These are phyloP conservation scores for Pegoplata infirma DNA, from an alignment of 2,888 invertebrate genomes.

Conservation along the genomic window DNA sequence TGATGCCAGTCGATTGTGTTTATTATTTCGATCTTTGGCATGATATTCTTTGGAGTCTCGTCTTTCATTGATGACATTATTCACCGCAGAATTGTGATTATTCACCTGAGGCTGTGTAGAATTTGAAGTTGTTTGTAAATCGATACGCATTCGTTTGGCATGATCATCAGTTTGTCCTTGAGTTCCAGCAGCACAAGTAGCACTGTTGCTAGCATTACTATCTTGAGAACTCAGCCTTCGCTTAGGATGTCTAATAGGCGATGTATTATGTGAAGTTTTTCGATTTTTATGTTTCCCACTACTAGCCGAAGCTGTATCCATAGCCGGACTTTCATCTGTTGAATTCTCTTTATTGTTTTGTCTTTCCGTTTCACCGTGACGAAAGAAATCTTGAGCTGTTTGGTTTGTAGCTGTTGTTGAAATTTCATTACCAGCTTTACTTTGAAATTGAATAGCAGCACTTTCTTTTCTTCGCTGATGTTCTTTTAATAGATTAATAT, in stretches of 20 bases:
- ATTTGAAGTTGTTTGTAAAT: conserved; percentile 74
- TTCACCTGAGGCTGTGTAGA: conserved; percentile 56
- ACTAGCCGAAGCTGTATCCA: conserved; percentile 45
- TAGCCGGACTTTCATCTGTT: conserved; percentile 54
- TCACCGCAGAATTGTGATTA: conserved; percentile 59
- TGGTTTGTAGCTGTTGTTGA: conserved; percentile 48
- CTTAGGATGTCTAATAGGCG: conserved; percentile 79
- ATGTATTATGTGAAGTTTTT: conserved; percentile 72
- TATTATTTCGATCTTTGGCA: conserved; percentile 48
- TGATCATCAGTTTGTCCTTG: conserved; percentile 69
- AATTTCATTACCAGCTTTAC: conserved; percentile 38
- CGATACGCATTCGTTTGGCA: conserved; percentile 74
- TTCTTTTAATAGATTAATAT: conserved; percentile 51
- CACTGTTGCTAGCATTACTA: conserved; percentile 73
- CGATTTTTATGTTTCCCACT: conserved; percentile 68
- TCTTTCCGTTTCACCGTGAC: conserved; percentile 65
- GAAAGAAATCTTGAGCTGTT: conserved; percentile 62
- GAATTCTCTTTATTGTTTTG: conserved; percentile 73
- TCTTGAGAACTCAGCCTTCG: conserved; percentile 89
- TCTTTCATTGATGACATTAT: conserved; percentile 63
- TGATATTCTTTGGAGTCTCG: conserved; percentile 69
- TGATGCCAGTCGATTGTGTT: conserved; percentile 28
- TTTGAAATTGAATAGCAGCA: conserved; percentile 28
- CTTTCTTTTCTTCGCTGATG: conserved; percentile 50
- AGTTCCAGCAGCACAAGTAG: conserved; percentile 50